phyloP scores from a whole-genome alignment of 37 sponge, comb jelly and placozoan species.

The Spongilla lacustris region DNA sequence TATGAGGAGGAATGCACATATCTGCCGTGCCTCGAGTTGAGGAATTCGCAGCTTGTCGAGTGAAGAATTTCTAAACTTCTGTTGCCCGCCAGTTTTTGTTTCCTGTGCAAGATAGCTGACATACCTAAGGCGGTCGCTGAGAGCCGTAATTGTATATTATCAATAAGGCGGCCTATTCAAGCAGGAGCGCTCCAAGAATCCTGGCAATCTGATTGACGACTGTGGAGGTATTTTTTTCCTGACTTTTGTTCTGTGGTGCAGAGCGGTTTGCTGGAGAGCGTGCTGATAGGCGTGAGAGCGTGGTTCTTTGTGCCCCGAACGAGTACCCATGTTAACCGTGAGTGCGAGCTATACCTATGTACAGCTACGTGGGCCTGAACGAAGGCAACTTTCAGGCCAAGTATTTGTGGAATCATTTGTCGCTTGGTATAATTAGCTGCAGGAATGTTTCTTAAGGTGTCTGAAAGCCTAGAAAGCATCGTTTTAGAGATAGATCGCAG shows the following conservation, averaged over 20 bases:
- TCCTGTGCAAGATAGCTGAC: background rate
- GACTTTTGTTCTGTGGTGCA: background rate
- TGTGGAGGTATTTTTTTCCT: background rate
- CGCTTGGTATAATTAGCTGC: background rate
- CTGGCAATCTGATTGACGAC: conserved; percentile 1
- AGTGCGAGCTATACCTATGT: background rate
- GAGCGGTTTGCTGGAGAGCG: background rate
- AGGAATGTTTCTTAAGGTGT: background rate
- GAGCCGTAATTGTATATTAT: background rate
- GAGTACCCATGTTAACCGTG: background rate
- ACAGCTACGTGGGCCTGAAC: background rate
- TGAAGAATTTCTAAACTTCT: background rate
- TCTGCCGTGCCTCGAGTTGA: background rate
- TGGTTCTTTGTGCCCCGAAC: background rate
- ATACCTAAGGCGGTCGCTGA: background rate
- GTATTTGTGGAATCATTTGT: background rate
- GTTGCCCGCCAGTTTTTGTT: background rate
- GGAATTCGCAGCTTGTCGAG: background rate
- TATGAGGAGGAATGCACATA: background rate
- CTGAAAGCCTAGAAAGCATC: background rate
- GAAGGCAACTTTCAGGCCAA: background rate
- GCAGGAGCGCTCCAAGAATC: background rate
- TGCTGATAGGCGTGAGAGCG: background rate
- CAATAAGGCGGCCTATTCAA: conserved; percentile 1
- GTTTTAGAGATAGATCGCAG: background rate